These are phyloP conservation scores for Drosophila bifasciata DNA, from an alignment of 1,140 invertebrate species.

Conservation along the genomic window DNA sequence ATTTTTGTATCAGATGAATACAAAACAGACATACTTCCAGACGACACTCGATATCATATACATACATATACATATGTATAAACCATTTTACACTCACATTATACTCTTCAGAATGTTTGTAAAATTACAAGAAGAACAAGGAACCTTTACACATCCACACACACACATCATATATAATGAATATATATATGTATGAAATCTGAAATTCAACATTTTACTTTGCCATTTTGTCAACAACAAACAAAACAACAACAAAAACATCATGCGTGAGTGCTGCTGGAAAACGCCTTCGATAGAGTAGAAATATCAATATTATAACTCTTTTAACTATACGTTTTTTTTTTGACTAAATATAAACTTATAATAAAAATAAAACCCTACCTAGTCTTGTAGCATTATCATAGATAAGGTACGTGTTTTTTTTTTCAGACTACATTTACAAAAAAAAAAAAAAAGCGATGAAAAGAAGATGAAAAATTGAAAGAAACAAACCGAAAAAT, in stretches of 20 bases:
- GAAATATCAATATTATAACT: constrained; percentile 21
- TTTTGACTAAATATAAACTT: constrained; percentile 25
- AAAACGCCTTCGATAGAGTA: constrained; percentile 15
- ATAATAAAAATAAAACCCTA: constrained; percentile 52
- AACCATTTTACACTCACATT: too few relatives aligned
- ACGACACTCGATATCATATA: too few relatives aligned
- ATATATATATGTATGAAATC: too few relatives aligned
- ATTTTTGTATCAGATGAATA: too few relatives aligned
- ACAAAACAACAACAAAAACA: constrained; percentile 12
- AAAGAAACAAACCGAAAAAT: constrained; percentile 27
- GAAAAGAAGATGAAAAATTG: background rate
- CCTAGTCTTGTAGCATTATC: constrained; percentile 71
- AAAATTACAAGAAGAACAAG: too few relatives aligned
- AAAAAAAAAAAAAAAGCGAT: too few relatives aligned
- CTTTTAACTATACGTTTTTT: constrained; percentile 58
- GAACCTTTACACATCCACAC: too few relatives aligned
- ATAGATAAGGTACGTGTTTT: constrained; percentile 62
- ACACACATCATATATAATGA: too few relatives aligned
- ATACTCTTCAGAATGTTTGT: too few relatives aligned
- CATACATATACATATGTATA: too few relatives aligned
- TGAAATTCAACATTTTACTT: too few relatives aligned
- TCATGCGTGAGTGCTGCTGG: constrained; percentile 20
- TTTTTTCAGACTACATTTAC: constrained; percentile 58
- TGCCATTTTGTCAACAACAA: constrained; percentile 5
- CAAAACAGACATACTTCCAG: too few relatives aligned